Conservation (phyloP, 2,888 invertebrate species). For the Epinotia nisella region DNA sequence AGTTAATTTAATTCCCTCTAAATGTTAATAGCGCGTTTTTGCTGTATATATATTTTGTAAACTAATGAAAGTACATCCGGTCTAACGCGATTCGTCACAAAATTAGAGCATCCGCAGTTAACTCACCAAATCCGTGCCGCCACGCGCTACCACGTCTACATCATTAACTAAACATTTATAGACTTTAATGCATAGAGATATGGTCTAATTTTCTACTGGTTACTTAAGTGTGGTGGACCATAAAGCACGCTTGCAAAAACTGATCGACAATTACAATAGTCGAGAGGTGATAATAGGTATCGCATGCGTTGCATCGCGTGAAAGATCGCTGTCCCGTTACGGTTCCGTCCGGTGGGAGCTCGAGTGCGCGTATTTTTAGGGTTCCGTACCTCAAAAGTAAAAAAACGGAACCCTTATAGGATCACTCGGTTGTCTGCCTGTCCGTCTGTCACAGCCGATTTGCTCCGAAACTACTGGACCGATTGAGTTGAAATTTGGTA, state of each 20-base stretch:
- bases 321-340: neutral
- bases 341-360: constrained; percentile 23
- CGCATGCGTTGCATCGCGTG: constrained; percentile 20
- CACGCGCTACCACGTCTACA: constrained; percentile 12
- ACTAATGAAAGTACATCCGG: constrained; percentile 10
- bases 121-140: constrained; percentile 31
- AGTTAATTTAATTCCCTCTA: too few relatives aligned
- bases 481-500: too few relatives aligned
- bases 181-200: neutral
- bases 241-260: constrained; percentile 21
- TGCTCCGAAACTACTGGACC: too few relatives aligned
- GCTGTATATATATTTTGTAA: neutral
- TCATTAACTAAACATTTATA: neutral
- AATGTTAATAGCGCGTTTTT: neutral
- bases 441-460: too few relatives aligned
- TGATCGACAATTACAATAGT: constrained; percentile 27
- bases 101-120: constrained; percentile 22
- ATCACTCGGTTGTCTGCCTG: too few relatives aligned
- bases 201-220: neutral
- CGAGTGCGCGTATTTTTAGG: constrained; percentile 28
- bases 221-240: neutral
- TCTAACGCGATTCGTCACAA: constrained; percentile 28
- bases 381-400: neutral
- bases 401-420: too few relatives aligned
- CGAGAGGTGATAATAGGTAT: constrained; percentile 31